Percentiles rank a stretch among this genome's conserved stretches.
These are phyloP conservation scores for Mythimna pallens DNA, from an alignment of 2,888 invertebrate genomes.

Conservation along the genomic window DNA sequence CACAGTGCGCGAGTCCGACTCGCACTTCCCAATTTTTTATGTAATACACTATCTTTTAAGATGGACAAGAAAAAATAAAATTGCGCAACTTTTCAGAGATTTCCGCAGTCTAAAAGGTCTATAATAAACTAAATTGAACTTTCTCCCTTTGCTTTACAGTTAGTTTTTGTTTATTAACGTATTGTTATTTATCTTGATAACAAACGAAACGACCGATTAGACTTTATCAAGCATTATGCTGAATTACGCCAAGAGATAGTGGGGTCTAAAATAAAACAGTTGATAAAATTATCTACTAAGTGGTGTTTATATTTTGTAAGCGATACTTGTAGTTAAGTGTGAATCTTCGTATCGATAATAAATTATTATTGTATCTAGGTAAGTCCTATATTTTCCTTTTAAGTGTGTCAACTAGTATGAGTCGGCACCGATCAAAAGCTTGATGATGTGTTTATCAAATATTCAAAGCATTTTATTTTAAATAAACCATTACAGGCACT, in stretches of 20 bases:
- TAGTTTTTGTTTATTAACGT: constrained; percentile 35
- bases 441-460: constrained; percentile 1
- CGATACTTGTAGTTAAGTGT: constrained; percentile 15
- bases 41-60: constrained; percentile 13
- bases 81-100: constrained; percentile 36
- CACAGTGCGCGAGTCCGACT: too few species aligned
- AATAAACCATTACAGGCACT: too few species aligned
- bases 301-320: constrained; percentile 21
- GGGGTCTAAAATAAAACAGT: constrained; percentile 6
- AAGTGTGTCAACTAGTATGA: constrained; percentile 38
- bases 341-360: constrained; percentile 25
- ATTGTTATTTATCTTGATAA: constrained; percentile 26
- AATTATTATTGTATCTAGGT: constrained; percentile 12
- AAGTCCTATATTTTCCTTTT: constrained; percentile 32
- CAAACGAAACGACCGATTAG: constrained; percentile 46
- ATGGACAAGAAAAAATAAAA: constrained; percentile 48
- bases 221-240: constrained; percentile 37
- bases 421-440: constrained; percentile 24
- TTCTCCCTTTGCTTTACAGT: constrained; percentile 16
- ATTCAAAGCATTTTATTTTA: too few species aligned
- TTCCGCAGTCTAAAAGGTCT: constrained; percentile 54
- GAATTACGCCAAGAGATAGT: constrained; percentile 53
- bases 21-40: not conserved
- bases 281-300: constrained; percentile 23
- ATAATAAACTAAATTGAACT: constrained; percentile 8